These are phyloP conservation scores for Microtus obscurus DNA, from an alignment of 2,797 vertebrate genomes.

Conservation along the genomic window DNA sequence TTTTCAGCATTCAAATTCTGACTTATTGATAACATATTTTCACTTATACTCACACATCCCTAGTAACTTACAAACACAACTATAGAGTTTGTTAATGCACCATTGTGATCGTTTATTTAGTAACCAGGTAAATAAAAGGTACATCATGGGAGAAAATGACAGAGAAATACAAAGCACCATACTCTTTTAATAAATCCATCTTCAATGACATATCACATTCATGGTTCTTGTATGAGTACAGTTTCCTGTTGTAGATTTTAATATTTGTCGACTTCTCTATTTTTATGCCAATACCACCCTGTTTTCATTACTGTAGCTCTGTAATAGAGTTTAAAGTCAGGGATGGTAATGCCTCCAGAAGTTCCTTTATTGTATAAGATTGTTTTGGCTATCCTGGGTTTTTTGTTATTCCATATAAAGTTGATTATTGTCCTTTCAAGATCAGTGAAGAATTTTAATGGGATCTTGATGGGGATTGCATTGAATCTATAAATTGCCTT, in stretches of 20 bases:
- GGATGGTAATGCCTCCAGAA: no score
- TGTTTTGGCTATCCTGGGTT: no score
- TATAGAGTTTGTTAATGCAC: background rate
- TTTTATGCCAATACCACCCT: no score
- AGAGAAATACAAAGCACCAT: background rate
- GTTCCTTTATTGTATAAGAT: no score
- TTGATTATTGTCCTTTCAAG: no score
- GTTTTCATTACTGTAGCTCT: no score
- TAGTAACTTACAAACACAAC: background rate
- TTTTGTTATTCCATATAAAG: no score
- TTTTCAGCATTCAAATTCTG: background rate
- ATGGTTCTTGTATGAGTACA: background rate
- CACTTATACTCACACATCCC: background rate
- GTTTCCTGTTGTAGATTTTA: background rate
- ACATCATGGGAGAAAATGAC: background rate
- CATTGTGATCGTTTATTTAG: background rate
- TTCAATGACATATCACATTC: background rate
- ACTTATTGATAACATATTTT: background rate
- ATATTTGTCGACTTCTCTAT: no score
- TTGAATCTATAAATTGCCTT: no score
- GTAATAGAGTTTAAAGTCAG: no score
- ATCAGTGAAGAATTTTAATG: no score
- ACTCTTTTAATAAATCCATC: background rate
- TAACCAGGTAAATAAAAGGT: background rate
- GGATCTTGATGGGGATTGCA: no score